Conservation (phyloP, 2,113 vertebrate species). For the Petrocephalus microphthalmus region DNA sequence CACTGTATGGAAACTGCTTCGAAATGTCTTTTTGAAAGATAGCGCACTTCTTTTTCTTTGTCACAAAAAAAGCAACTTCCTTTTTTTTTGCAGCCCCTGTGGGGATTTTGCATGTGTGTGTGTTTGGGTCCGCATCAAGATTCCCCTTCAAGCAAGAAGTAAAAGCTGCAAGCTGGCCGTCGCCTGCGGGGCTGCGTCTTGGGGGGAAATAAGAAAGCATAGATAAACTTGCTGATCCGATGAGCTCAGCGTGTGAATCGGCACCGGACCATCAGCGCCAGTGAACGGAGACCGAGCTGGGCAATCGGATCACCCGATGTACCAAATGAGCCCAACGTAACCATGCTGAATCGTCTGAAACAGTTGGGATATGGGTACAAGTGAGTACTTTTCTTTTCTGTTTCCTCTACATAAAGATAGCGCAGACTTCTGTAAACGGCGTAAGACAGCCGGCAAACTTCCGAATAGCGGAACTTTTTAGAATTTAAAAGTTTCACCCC, state of each 20-base stretch:
- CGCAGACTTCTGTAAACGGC: background rate
- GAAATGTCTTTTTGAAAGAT: background rate
- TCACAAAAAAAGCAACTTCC: conserved; percentile 10
- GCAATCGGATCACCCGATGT: background rate
- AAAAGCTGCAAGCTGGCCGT: background rate
- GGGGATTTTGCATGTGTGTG: background rate
- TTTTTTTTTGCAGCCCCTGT: conserved; percentile 1
- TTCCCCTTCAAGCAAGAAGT: conserved; percentile 1
- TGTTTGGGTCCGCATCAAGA: background rate
- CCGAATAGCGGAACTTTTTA: background rate
- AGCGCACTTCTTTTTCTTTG: background rate
- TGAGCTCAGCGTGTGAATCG: background rate
- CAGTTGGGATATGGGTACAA: conserved; percentile 16
- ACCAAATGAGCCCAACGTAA: background rate
- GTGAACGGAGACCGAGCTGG: background rate
- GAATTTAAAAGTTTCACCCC: background rate
- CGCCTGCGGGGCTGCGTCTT: background rate
- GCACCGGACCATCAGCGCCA: background rate
- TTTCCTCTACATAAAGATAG: background rate
- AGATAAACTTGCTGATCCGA: background rate
- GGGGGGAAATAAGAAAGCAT: background rate
- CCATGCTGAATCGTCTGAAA: conserved; percentile 24
- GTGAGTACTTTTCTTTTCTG: conserved; percentile 7
- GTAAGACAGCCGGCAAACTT: background rate
- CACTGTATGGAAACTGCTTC: background rate